Conservation (phyloP, 2,113 vertebrate species). For the Nothobranchius kuhntae region DNA sequence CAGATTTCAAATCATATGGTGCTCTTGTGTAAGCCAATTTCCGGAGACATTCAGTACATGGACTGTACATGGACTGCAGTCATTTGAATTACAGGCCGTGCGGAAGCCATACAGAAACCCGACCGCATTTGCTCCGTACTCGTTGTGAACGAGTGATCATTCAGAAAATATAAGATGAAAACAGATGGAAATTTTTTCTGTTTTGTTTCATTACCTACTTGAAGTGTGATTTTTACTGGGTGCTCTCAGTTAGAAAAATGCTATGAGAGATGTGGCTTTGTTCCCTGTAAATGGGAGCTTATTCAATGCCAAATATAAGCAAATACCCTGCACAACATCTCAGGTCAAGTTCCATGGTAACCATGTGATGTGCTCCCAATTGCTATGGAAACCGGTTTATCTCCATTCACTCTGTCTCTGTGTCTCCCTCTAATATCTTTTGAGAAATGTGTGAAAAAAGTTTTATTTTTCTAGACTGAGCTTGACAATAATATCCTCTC, state of each 20-base stretch:
- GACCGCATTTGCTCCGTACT: no score
- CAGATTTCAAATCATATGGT: no score
- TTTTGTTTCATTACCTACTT: background rate
- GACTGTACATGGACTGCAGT: no score
- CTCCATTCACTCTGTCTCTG: conserved; percentile 5
- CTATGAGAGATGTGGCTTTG: conserved; percentile 25
- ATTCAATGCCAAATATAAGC: conserved; percentile 49
- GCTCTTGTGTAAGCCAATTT: no score
- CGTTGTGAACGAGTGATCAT: no score
- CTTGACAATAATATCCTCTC: background rate
- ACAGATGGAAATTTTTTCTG: background rate
- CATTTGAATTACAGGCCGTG: no score
- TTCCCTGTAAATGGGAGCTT: conserved; percentile 22
- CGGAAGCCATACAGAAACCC: no score
- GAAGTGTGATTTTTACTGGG: conserved; percentile 4
- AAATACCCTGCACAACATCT: conserved; percentile 55
- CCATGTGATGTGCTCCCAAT: conserved; percentile 69
- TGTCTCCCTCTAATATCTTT: conserved; percentile 28
- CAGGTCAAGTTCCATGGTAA: conserved; percentile 71
- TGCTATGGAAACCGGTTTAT: conserved; percentile 70
- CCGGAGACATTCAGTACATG: no score
- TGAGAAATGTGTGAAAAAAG: conserved; percentile 45
- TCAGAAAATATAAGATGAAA: background rate
- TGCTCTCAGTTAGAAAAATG: conserved; percentile 2
- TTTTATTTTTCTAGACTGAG: background rate